Percentiles rank a stretch among this genome's conserved stretches.
These are phyloP conservation scores for Pygoscelis adeliae DNA, from an alignment of 2,113 vertebrate species.

Conservation along the genomic window DNA sequence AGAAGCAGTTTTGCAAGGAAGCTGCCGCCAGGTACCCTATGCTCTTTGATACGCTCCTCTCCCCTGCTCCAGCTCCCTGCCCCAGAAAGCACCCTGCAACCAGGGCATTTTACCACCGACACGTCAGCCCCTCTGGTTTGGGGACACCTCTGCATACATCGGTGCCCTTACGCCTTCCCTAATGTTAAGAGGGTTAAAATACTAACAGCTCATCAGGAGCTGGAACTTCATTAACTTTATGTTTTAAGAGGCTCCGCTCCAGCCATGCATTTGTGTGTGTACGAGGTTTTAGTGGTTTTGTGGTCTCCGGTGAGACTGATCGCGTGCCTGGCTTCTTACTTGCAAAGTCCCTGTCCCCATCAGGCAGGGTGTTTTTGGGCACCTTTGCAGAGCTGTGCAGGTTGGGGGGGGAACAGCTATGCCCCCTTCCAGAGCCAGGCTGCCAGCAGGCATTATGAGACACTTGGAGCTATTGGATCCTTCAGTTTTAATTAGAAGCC, in stretches of 20 bases:
- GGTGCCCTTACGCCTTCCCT: accelerated
- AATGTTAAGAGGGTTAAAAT: background rate
- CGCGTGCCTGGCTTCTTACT: background rate
- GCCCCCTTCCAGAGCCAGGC: background rate
- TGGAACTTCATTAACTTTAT: background rate
- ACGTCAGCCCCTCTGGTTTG: accelerated
- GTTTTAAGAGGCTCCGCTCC: background rate
- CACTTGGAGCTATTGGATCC: background rate
- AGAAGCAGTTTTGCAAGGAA: background rate
- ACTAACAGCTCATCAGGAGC: background rate
- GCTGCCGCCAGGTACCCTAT: accelerated
- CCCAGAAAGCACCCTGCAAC: background rate
- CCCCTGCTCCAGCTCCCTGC: background rate
- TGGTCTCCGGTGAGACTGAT: background rate
- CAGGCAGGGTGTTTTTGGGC: accelerated
- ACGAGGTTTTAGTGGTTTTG: accelerated
- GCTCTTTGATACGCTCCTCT: background rate
- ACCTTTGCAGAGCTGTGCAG: background rate
- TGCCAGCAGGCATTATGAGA: background rate
- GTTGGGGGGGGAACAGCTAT: background rate
- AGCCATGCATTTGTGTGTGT: accelerated
- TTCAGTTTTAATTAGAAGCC: background rate
- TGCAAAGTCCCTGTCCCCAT: background rate
- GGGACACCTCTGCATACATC: accelerated
- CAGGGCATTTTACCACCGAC: accelerated